phyloP scores from a whole-genome alignment of 1,140 invertebrate species.

The Drosophila bifasciata region DNA sequence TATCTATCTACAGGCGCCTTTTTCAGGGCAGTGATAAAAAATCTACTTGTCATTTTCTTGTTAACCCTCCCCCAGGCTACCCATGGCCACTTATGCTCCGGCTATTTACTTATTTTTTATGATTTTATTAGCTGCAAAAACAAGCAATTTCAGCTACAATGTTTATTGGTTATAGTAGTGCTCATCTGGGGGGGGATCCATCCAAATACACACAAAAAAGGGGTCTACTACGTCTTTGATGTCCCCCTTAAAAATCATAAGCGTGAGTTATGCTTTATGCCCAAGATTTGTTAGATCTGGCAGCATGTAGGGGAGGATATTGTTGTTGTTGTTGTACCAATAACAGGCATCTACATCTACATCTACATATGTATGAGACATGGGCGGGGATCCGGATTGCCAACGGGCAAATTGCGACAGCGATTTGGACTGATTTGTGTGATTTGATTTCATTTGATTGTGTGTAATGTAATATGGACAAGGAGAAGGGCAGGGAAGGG shows the following conservation, averaged over 20 bases:
- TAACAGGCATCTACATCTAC: conserved; percentile 7
- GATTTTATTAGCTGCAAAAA: conserved; percentile 83
- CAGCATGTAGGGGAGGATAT: no score
- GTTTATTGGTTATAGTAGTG: conserved; percentile 81
- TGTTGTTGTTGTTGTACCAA: conserved; percentile 50
- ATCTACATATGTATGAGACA: conserved; percentile 7
- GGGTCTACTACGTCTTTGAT: conserved; percentile 75
- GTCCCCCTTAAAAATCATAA: conserved; percentile 81
- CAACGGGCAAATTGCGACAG: conserved; percentile 64
- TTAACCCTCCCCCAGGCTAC: conserved; percentile 35
- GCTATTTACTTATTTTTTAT: conserved; percentile 77
- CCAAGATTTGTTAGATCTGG: conserved; percentile 18
- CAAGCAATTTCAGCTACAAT: conserved; percentile 80
- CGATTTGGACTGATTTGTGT: conserved; percentile 76
- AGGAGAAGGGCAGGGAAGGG: not conserved
- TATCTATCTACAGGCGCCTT: conserved; percentile 36
- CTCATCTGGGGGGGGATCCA: conserved; percentile 34
- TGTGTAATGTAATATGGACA: conserved; percentile 46
- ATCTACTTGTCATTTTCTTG: conserved; percentile 72
- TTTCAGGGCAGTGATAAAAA: conserved; percentile 69
- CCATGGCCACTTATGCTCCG: conserved; percentile 59
- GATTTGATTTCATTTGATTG: conserved; percentile 71
- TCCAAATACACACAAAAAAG: no score
- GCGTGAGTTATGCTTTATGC: conserved; percentile 73
- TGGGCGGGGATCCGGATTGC: conserved; percentile 15